Percentiles rank a stretch among this genome's conserved stretches.
These are phyloP conservation scores for Alauda arvensis DNA, from an alignment of 2,797 vertebrate species.

Conservation along the genomic window DNA sequence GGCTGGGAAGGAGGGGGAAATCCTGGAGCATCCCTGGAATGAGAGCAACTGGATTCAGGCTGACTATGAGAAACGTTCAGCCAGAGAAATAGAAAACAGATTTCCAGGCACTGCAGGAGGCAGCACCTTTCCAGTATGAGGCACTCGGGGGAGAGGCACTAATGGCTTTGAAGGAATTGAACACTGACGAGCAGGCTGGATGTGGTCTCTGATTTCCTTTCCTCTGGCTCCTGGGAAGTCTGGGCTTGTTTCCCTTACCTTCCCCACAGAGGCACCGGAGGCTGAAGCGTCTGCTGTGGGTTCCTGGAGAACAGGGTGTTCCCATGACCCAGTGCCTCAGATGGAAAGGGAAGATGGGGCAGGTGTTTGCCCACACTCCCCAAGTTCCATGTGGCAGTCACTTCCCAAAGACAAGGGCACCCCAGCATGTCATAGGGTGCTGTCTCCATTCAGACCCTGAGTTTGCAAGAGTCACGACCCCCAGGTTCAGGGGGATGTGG, in stretches of 20 bases:
- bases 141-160: background rate
- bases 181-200: background rate
- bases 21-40: background rate
- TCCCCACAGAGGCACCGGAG: background rate
- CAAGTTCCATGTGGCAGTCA: fast-evolving
- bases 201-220: background rate
- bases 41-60: background rate
- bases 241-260: background rate
- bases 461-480: background rate
- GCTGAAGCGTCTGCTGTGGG: background rate
- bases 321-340: fast-evolving
- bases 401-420: background rate
- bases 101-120: slow-evolving; percentile 27
- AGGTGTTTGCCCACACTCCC: fast-evolving
- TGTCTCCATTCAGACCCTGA: background rate
- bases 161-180: slow-evolving; percentile 2
- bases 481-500: background rate
- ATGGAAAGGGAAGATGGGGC: background rate
- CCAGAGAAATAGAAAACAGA: background rate
- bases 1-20: background rate
- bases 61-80: background rate
- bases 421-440: fast-evolving
- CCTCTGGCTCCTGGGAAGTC: background rate
- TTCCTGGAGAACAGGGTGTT: background rate
- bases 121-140: slow-evolving; percentile 6